Evolutionary conservation across 2,888 invertebrate species (phyloP).

Genomic region (Perizoma affinitatum): DNA sequence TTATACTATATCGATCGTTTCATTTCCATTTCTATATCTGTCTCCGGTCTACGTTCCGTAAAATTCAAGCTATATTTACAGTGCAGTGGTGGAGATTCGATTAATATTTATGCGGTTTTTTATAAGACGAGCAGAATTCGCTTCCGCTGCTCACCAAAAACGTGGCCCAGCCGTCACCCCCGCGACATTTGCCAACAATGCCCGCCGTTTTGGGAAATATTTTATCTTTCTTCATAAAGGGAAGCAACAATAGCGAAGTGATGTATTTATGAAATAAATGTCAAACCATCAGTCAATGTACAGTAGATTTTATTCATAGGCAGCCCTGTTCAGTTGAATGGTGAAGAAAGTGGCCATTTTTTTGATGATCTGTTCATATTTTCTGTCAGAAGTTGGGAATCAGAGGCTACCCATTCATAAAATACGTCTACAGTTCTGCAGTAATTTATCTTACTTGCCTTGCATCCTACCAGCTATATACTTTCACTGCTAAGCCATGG

Average conservation of each 20-base stretch:
- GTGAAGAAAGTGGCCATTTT: neutral
- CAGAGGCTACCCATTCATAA: too few species aligned
- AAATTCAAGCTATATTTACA: too few species aligned
- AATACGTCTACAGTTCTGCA: too few species aligned
- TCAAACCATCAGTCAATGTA: conserved; percentile 74
- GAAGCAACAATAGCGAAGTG: conserved; percentile 72
- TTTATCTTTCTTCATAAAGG: conserved; percentile 81
- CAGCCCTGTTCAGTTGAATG: conserved; percentile 13
- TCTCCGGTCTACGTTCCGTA: neutral
- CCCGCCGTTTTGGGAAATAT: conserved; percentile 73
- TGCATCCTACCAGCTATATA: too few species aligned
- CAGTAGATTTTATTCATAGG: conserved; percentile 42
- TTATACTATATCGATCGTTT: neutral
- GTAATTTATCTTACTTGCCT: too few species aligned
- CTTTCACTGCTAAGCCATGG: too few species aligned
- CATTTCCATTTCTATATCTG: conserved; percentile 8
- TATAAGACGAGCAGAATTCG: neutral
- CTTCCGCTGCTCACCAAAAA: conserved; percentile 23
- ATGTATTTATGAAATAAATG: conserved; percentile 80
- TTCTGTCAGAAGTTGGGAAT: too few species aligned
- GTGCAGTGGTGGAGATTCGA: too few species aligned
- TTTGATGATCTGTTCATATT: too few species aligned
- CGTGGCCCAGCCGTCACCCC: conserved; percentile 39
- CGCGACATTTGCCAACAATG: conserved; percentile 72
- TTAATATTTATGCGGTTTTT: too few species aligned